These are phyloP conservation scores for Monoplex corrugatus DNA, from an alignment of 2,888 invertebrate species.

Conservation along the genomic window DNA sequence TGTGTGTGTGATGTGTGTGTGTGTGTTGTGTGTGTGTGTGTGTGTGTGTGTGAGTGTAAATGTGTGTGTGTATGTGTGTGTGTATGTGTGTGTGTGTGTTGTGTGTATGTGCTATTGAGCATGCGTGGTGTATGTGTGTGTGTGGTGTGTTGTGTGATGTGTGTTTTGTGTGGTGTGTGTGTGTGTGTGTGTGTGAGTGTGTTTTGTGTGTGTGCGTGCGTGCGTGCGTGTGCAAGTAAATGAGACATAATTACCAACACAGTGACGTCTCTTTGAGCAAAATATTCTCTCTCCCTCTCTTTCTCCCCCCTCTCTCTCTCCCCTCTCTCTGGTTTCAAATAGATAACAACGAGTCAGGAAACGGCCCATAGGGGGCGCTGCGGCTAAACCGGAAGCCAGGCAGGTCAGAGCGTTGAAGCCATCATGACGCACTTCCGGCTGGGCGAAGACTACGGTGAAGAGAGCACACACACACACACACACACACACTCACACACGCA, in stretches of 20 bases:
- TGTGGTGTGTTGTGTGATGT: too few relatives aligned
- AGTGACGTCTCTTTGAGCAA: too few relatives aligned
- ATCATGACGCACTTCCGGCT: neutral
- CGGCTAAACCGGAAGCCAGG: slow-evolving; percentile 18
- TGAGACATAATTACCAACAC: too few relatives aligned
- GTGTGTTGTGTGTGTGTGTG: neutral
- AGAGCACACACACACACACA: neutral
- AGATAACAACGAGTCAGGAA: slow-evolving; percentile 25
- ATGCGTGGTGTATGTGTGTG: too few relatives aligned
- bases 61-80: neutral
- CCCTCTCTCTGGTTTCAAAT: neutral
- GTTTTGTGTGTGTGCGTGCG: too few relatives aligned
- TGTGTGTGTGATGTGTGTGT: too few relatives aligned
- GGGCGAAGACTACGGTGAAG: too few relatives aligned
- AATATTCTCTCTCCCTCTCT: neutral
- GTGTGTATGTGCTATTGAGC: too few relatives aligned
- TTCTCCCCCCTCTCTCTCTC: neutral
- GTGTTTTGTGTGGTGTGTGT: too few relatives aligned
- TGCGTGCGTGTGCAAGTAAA: too few relatives aligned
- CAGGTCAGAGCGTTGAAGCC: neutral
- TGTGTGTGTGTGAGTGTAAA: neutral
- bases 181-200: too few relatives aligned
- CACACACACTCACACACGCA: neutral
- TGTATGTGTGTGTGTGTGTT: neutral
- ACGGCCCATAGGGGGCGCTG: neutral